Evolutionary conservation across 1,140 invertebrate species (phyloP).

Genomic region (Calliopsis andreniformis): DNA sequence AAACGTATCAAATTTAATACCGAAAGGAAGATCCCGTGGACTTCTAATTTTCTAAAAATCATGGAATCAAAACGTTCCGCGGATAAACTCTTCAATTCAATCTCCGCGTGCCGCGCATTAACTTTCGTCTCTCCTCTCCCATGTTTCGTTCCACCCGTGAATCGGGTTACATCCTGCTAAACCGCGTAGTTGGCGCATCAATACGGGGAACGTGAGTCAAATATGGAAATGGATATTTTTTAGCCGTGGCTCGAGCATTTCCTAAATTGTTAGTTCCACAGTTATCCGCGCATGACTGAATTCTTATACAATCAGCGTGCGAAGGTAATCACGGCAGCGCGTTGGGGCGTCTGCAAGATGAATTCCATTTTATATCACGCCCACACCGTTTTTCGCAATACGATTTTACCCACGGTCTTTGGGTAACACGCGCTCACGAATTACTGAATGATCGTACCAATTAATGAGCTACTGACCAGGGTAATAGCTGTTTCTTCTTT

Average conservation of each 20-base stretch:
- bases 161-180: not conserved
- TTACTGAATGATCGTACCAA: conserved; percentile 24
- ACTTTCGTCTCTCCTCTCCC: conserved; percentile 6
- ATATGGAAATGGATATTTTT: conserved; percentile 20
- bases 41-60: too few relatives aligned
- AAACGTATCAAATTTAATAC: too few relatives aligned
- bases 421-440: not conserved
- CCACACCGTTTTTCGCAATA: too few relatives aligned
- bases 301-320: conserved; percentile 4
- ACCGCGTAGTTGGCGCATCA: not conserved
- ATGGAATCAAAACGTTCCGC: too few relatives aligned
- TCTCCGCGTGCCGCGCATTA: conserved; percentile 1
- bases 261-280: conserved; percentile 7
- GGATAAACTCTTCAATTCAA: not conserved
- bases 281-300: conserved; percentile 24
- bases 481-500: not conserved
- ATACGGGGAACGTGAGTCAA: conserved; percentile 3
- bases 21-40: too few relatives aligned
- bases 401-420: too few relatives aligned
- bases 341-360: not conserved
- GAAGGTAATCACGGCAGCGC: not conserved
- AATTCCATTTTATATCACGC: too few relatives aligned
- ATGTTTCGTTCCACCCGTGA: not conserved
- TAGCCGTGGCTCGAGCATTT: not conserved
- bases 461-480: not conserved